Evolutionary conservation across 2,888 invertebrate species (phyloP).

Genomic region (Drosophila mimetica): DNA sequence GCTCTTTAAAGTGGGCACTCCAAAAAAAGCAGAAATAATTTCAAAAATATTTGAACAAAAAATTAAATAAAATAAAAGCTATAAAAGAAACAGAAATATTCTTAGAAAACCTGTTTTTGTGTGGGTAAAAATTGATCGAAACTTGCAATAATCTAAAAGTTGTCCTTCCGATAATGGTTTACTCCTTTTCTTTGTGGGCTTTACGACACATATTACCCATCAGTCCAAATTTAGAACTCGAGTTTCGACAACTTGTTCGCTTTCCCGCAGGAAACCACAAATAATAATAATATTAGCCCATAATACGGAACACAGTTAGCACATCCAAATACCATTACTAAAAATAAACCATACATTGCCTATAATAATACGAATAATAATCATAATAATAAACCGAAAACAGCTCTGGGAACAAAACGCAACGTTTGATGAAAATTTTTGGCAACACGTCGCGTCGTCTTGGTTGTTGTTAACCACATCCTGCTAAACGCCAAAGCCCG

Average conservation of each 20-base stretch:
- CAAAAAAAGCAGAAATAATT: neutral
- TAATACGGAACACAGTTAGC: constrained; percentile 26
- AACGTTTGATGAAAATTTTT: constrained; percentile 39
- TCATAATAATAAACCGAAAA: constrained; percentile 17
- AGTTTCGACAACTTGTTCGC: constrained; percentile 33
- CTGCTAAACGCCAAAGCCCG: constrained; percentile 21
- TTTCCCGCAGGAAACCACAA: constrained; percentile 38
- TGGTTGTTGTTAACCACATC: constrained; percentile 30
- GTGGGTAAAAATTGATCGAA: no score
- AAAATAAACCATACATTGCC: constrained; percentile 11
- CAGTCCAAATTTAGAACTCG: neutral
- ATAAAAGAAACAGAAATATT: no score
- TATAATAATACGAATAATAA: constrained; percentile 3
- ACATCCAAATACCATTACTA: constrained; percentile 13
- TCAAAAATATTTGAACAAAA: neutral
- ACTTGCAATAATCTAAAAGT: no score
- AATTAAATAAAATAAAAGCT: neutral
- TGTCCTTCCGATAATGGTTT: no score
- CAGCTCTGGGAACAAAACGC: constrained; percentile 50
- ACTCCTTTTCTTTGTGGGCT: neutral
- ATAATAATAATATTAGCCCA: constrained; percentile 25
- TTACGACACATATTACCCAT: neutral
- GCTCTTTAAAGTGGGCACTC: no score
- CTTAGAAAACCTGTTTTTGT: no score
- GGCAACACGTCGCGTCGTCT: constrained; percentile 53